A percentile compares a stretch with the other conserved stretches of the same genome.
Conservation (phyloP, 2,888 invertebrate species). For the Lasioglossum marginatum region DNA sequence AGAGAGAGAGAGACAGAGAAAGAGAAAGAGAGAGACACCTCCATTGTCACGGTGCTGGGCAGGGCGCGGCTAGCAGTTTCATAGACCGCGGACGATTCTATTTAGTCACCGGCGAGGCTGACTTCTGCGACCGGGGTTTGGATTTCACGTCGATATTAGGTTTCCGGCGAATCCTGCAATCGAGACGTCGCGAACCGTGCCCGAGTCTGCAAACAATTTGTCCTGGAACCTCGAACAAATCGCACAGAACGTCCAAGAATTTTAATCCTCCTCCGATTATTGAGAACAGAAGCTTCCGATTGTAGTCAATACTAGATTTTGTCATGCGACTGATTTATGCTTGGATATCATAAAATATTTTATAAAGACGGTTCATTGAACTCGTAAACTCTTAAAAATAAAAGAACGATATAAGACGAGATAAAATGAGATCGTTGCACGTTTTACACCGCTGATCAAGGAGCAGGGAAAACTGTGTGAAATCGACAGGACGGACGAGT, state of each 20-base stretch:
- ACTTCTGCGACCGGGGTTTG: constrained; percentile 27
- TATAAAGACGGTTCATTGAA: neutral
- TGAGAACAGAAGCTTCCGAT: too few species aligned
- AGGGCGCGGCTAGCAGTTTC: constrained; percentile 57
- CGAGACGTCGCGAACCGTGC: neutral
- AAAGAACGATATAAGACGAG: neutral
- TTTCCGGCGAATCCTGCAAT: constrained; percentile 41
- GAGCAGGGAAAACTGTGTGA: neutral
- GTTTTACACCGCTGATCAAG: neutral
- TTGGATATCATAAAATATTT: neutral
- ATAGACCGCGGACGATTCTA: constrained; percentile 44
- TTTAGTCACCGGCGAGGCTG: constrained; percentile 25
- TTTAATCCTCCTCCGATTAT: neutral
- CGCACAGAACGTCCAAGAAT: neutral
- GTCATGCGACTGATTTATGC: neutral
- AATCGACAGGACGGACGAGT: neutral
- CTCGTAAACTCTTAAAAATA: neutral
- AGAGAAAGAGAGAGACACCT: neutral
- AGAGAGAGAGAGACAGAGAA: neutral
- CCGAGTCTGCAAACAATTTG: neutral
- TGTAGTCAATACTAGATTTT: neutral
- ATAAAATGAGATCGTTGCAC: neutral
- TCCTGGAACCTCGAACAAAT: neutral
- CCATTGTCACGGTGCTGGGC: constrained; percentile 55
- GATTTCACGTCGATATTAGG: constrained; percentile 62